These are phyloP conservation scores for Rhinophrynus dorsalis DNA, from an alignment of 2,797 vertebrate genomes.

Conservation along the genomic window DNA sequence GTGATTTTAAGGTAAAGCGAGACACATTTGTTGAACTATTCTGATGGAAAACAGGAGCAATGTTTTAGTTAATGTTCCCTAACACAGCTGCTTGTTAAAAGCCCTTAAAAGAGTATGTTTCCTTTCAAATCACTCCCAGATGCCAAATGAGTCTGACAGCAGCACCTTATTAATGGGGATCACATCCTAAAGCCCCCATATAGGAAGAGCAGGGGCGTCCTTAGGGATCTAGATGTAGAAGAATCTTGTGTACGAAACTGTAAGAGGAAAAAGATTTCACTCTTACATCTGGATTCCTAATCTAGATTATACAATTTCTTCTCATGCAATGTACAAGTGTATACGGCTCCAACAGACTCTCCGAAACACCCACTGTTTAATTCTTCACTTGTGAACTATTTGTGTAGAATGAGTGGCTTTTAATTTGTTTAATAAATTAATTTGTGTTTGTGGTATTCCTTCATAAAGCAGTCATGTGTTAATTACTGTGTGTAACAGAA, in stretches of 20 bases:
- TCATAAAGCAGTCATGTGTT: no score
- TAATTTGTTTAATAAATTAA: no score
- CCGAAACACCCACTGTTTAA: no score
- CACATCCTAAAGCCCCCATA: background rate
- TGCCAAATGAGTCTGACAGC: background rate
- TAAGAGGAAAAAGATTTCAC: background rate
- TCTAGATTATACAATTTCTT: background rate
- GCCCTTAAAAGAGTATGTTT: background rate
- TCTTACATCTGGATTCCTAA: background rate
- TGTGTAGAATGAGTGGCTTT: no score
- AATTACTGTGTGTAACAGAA: no score
- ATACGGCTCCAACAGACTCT: no score
- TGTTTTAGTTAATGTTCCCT: background rate
- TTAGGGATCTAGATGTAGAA: background rate
- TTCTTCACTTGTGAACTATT: no score
- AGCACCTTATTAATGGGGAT: background rate
- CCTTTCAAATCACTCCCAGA: background rate
- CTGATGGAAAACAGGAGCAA: background rate
- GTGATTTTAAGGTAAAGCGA: no score
- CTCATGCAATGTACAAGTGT: no score
- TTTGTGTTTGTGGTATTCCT: no score
- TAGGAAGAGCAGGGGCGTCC: constrained; percentile 9
- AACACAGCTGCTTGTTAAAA: background rate
- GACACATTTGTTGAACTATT: no score
- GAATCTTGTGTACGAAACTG: no score